Base-by-base conservation (phyloP, 2,888 invertebrate genomes). In the Parnassius apollo region DNA sequence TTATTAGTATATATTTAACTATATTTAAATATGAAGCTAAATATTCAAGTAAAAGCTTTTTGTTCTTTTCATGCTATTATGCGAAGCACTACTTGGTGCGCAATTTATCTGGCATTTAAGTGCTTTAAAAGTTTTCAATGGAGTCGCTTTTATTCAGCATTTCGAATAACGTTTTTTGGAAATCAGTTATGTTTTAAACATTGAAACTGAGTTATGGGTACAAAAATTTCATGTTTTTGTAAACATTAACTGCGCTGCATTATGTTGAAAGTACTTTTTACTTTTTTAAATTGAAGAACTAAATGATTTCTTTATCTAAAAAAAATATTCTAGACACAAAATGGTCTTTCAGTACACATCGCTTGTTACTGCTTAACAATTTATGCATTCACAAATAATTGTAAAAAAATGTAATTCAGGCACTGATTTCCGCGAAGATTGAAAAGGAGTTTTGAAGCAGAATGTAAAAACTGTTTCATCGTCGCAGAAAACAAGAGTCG, bases 61-160 rank as follows among this genome's bases (percentile, higher is more conserved):
- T 58, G 58, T 58, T 58, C 50, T 58, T 58, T 58, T 44, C 58
- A 58, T 51, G 56, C 51, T 46, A 56, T 61, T 61, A 61, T 57
- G 44, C 50, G 46, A 61, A 61, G 61, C 56, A 58, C 52, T 53
- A 62, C 61, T 62, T 62, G 56, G 52, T 57, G 57, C 57, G 61
- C 57, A 62, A 62, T 62, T 52, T 62, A 62, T 62, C 61, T 62
- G 52, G 61, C 53, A 52, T 62, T 62, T 62, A 62, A 62, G 61
- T 57, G 61, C 61, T 62, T 62, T 62, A 62, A 62, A 62, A 57
- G 52, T 62, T 62, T 62, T 57, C 61, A 62, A 62, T 62, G 61
- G 61, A 57, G 61, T 62, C 57, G 52, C 57, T 57, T 62, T 62
- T 57, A 62, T 61, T 56, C 61, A 56, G 46, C 25, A 61, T 61